phyloP scores from a whole-genome alignment of 1,140 invertebrate genomes.

The Neodiprion virginianus region DNA sequence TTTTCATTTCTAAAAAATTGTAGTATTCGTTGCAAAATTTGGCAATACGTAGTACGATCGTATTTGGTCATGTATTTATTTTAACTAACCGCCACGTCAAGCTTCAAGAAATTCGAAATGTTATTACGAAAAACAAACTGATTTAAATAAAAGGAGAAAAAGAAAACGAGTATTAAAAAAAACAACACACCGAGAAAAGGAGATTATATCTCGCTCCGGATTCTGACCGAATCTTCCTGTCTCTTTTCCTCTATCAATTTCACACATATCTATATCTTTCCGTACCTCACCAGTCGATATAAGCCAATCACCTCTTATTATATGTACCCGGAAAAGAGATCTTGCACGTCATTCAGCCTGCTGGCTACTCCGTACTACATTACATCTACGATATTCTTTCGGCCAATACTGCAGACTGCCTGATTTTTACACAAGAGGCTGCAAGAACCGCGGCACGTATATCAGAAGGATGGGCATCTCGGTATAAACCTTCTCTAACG shows the following conservation, averaged over 20 bases:
- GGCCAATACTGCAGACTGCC: neutral
- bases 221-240: neutral
- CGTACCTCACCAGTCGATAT: too few relatives aligned
- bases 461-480: neutral
- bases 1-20: too few relatives aligned
- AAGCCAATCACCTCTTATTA: too few relatives aligned
- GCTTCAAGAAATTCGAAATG: too few relatives aligned
- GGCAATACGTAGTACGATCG: too few relatives aligned
- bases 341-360: neutral
- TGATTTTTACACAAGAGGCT: neutral
- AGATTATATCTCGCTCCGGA: slow-evolving; percentile 4
- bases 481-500: slow-evolving; percentile 41
- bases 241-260: neutral
- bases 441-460: neutral
- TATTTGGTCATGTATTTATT: too few relatives aligned
- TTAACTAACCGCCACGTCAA: too few relatives aligned
- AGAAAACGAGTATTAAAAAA: too few relatives aligned
- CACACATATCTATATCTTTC: neutral
- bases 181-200: slow-evolving; percentile 32
- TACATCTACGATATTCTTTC: neutral
- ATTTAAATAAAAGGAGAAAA: too few relatives aligned
- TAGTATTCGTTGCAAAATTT: too few relatives aligned
- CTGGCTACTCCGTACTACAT: too few relatives aligned
- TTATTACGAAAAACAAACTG: too few relatives aligned
- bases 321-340: neutral